Conservation (phyloP, 2,797 vertebrate genomes). For the Pelobates cultripes region DNA sequence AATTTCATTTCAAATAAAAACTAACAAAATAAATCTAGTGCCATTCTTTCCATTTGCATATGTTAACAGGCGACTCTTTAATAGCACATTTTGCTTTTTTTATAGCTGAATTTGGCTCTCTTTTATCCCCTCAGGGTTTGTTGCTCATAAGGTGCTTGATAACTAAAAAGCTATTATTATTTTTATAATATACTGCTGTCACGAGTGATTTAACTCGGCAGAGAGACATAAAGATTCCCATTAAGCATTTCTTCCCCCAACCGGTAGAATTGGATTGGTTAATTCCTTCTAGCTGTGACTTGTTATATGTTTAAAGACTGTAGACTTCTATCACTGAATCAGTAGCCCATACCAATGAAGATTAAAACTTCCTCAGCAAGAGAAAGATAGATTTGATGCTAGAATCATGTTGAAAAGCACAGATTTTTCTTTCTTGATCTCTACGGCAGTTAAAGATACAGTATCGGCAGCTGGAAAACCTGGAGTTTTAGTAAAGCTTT, state of each 20-base stretch:
- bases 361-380: conserved; percentile 24
- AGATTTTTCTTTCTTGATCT: not conserved
- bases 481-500: too few species aligned
- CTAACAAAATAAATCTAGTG: conserved; percentile 41
- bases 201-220: conserved; percentile 52
- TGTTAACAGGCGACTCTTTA: conserved; percentile 49
- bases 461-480: too few species aligned
- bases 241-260: conserved; percentile 41
- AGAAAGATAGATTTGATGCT: not conserved
- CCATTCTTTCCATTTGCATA: conserved; percentile 50
- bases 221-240: conserved; percentile 49
- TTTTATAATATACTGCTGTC: conserved; percentile 54
- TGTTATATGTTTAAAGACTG: conserved; percentile 17
- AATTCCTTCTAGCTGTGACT: conserved; percentile 48
- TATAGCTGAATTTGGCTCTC: conserved; percentile 49
- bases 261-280: conserved; percentile 26
- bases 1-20: conserved; percentile 46
- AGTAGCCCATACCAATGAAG: conserved; percentile 11
- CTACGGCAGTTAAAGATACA: too few species aligned
- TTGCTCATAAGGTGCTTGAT: conserved; percentile 55
- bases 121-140: conserved; percentile 47
- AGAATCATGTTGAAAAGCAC: not conserved
- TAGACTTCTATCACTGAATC: conserved; percentile 14
- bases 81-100: conserved; percentile 51
- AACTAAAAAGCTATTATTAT: conserved; percentile 55